A percentile compares a stretch with the other conserved stretches of the same genome.
Evolutionary conservation across 2,113 vertebrate genomes (phyloP).

Genomic region (Hypocryptadius cinnamomeus): DNA sequence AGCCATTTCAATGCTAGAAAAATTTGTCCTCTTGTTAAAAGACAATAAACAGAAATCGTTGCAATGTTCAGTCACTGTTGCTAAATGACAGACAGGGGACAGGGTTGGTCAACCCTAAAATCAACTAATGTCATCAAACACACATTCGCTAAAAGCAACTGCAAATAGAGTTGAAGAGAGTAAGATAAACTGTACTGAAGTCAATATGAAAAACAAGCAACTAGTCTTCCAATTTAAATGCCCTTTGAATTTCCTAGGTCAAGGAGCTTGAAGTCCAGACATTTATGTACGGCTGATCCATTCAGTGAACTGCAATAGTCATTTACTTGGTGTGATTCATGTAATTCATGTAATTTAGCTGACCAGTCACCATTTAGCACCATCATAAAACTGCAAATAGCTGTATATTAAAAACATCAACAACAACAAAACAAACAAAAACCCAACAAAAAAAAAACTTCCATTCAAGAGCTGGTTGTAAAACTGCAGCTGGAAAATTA

Average conservation of each 20-base stretch:
- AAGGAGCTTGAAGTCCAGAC: background rate
- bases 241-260: background rate
- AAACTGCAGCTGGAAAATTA: background rate
- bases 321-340: background rate
- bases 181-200: background rate
- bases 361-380: background rate
- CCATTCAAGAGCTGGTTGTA: background rate
- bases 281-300: background rate
- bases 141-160: background rate
- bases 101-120: background rate
- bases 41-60: background rate
- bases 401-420: background rate
- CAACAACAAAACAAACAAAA: background rate
- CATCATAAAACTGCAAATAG: background rate
- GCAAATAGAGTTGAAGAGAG: background rate
- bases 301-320: background rate
- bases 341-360: background rate
- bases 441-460: rapidly evolving
- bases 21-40: background rate
- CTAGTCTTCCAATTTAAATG: background rate
- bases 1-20: background rate
- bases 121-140: background rate
- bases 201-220: background rate
- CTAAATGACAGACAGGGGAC: background rate
- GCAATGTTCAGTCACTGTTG: background rate